These are phyloP conservation scores for Ramphastos sulfuratus DNA, from an alignment of 2,113 vertebrate genomes.

Conservation along the genomic window DNA sequence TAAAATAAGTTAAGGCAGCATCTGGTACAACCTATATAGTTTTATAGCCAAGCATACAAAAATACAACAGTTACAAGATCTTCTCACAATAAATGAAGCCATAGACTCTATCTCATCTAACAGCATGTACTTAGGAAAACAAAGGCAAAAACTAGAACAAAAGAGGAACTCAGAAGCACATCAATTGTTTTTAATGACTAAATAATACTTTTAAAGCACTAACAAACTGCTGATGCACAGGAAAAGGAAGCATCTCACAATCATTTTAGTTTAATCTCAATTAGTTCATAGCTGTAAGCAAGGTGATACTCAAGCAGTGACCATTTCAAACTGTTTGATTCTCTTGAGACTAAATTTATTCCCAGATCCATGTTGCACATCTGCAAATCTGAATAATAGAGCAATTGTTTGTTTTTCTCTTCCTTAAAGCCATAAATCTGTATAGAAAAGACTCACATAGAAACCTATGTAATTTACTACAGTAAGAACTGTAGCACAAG, in stretches of 20 bases:
- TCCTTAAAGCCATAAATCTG: background rate
- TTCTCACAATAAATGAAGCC: constrained; percentile 10
- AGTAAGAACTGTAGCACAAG: background rate
- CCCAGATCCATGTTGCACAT: background rate
- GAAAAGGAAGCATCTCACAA: constrained; percentile 10
- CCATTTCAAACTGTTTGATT: constrained; percentile 39
- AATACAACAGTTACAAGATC: background rate
- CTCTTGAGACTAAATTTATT: constrained; percentile 25
- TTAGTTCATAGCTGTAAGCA: constrained; percentile 40
- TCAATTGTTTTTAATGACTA: background rate
- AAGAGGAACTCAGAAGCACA: background rate
- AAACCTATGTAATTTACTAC: background rate
- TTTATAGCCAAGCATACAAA: constrained; percentile 44
- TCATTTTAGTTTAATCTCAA: constrained; percentile 39
- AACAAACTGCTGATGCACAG: background rate
- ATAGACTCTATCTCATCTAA: background rate
- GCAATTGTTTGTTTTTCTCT: background rate
- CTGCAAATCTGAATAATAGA: background rate
- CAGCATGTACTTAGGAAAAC: background rate
- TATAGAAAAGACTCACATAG: background rate
- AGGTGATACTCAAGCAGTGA: constrained; percentile 27
- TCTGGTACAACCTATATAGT: constrained; percentile 31
- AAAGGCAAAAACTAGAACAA: constrained; percentile 18
- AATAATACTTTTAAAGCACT: constrained; percentile 24
- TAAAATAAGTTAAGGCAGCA: constrained; percentile 44